Base-by-base conservation (phyloP, 92 coral and sea anemone genomes). In the Isaurus tuberculatus region DNA sequence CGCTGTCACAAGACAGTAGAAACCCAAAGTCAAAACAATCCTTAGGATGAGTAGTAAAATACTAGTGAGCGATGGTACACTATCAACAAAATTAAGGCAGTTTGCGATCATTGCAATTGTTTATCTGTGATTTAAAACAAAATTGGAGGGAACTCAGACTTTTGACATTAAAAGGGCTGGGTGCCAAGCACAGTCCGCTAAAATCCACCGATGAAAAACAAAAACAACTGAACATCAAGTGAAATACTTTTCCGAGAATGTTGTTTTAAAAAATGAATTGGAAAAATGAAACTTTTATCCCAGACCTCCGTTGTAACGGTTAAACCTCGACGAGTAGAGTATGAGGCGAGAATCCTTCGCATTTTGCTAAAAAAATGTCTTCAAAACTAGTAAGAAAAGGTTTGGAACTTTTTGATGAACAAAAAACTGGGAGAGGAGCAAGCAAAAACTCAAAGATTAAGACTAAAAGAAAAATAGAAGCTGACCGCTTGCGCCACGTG, bases 381-480 rank as follows among this genome's bases (percentile, higher is more conserved):
- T 90, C 97, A 6, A 94, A 93, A 83, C 87, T 94, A 46, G 95
- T 94, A 23, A 86, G 91, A 22, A 94, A 92, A 64, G 94, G 97
- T 6, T 87, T 94, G 23, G 98, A 94, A 34, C 85, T 94, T 70
- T 89, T 92, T 69, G 31, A 83, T 65, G 79, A 79, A n/a, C 88
- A 92, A 23, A 66, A 71, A 42, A 34, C 44, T 32, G 10, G 37
- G 61, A 23, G 14, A 70, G 68, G 79, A 20, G 25, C 80, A 55
- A 55, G 26, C 11, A 85, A 64, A 51, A 72, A 20, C 37, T 31
- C 72, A 29, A n/a, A 82, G 0, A 75, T 49, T 44, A 79, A 66
- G 60, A 42, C 26, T 13, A 85, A 58, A 84, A 25, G 32, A 26
- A 77, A 4, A 27, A n/a, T 43, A 5, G 15, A 3, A 10, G 19